Evolutionary conservation across 2,113 vertebrate genomes (phyloP).

Genomic region (Elaphurus davidianus): DNA sequence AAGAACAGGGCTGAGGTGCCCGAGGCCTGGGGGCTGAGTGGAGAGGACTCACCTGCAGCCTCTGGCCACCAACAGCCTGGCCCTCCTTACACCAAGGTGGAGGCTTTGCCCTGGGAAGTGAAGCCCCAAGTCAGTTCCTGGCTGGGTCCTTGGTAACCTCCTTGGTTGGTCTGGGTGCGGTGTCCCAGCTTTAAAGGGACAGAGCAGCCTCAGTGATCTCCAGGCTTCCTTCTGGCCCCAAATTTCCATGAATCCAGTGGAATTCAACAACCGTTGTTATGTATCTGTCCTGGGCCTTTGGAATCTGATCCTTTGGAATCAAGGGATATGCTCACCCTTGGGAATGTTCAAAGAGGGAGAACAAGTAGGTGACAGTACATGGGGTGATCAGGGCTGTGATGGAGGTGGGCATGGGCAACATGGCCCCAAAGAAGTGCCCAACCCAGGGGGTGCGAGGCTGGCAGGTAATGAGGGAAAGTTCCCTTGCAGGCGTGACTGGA

Average conservation of each 20-base stretch:
- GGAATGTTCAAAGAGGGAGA: not conserved
- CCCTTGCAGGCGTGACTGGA: not conserved
- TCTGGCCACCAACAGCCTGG: not conserved
- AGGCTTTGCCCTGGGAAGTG: not conserved
- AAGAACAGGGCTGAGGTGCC: not conserved
- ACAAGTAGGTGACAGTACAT: not conserved
- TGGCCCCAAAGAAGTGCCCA: not conserved
- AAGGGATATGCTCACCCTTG: not conserved
- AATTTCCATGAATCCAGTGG: not conserved
- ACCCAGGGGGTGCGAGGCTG: fast-evolving
- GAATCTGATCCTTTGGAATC: not conserved
- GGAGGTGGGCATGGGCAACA: not conserved
- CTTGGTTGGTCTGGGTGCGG: not conserved
- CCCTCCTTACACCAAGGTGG: not conserved
- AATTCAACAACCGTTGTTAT: not conserved
- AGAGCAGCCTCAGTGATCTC: not conserved
- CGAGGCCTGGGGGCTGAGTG: fast-evolving
- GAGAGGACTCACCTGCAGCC: fast-evolving
- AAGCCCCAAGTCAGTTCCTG: not conserved
- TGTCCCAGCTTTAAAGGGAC: not conserved
- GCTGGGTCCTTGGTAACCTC: not conserved
- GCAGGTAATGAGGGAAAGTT: not conserved
- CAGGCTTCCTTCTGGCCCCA: not conserved
- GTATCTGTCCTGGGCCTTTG: not conserved
- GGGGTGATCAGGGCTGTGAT: not conserved